Evolutionary conservation across 2,888 invertebrate species (phyloP).

Genomic region (Lasioglossum vierecki): DNA sequence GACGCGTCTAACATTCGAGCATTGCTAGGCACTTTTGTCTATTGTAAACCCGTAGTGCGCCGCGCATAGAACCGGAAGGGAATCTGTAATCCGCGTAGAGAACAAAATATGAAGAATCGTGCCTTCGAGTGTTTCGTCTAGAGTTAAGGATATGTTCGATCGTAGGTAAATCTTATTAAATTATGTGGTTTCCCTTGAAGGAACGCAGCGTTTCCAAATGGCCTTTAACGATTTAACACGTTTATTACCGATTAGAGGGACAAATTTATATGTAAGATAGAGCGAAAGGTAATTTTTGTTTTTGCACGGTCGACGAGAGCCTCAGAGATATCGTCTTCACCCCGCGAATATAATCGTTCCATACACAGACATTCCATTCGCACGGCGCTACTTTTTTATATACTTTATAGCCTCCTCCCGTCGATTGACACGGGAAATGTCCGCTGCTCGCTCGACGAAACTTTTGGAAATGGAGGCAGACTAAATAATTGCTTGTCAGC

Average conservation of each 20-base stretch:
- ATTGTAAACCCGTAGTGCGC: constrained; percentile 28
- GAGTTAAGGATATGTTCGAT: constrained; percentile 58
- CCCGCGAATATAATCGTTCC: constrained; percentile 72
- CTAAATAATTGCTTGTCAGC: neutral
- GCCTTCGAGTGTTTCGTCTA: constrained; percentile 74
- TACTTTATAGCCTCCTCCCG: constrained; percentile 29
- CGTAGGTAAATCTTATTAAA: constrained; percentile 72
- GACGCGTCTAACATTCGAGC: constrained; percentile 41
- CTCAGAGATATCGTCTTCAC: constrained; percentile 70
- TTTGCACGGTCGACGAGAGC: constrained; percentile 71
- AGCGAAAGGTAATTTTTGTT: constrained; percentile 56
- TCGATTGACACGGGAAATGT: constrained; percentile 30
- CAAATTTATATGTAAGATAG: constrained; percentile 66
- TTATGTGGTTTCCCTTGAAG: constrained; percentile 62
- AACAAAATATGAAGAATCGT: constrained; percentile 69
- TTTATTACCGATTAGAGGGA: constrained; percentile 61
- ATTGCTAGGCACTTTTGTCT: constrained; percentile 28
- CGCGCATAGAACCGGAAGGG: constrained; percentile 7
- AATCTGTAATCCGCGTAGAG: constrained; percentile 10
- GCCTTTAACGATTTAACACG: constrained; percentile 69
- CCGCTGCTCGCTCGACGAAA: neutral
- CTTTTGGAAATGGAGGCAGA: neutral
- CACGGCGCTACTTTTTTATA: constrained; percentile 50
- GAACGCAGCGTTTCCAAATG: constrained; percentile 73
- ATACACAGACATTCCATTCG: constrained; percentile 81